Percentiles rank a stretch among this genome's conserved stretches.
Evolutionary conservation across 1,140 invertebrate genomes (phyloP).

Genomic region (Venustaconcha ellipsiformis): DNA sequence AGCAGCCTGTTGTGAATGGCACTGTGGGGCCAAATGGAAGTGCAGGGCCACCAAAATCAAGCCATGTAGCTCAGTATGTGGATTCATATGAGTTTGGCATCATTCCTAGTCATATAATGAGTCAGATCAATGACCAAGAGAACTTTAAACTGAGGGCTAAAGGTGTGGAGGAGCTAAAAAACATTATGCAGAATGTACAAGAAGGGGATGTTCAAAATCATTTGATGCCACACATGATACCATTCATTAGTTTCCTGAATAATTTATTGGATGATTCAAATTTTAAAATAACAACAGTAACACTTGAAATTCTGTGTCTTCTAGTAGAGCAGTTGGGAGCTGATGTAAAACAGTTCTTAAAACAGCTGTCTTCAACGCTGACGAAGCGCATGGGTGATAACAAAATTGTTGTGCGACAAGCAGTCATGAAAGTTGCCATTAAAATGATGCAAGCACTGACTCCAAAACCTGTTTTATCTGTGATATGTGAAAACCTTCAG

Average conservation of each 20-base stretch:
- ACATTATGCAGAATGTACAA: slow-evolving; percentile 52
- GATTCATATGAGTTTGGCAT: slow-evolving; percentile 65
- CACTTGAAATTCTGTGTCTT: slow-evolving; percentile 72
- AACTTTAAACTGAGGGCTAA: slow-evolving; percentile 64
- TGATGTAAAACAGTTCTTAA: slow-evolving; percentile 63
- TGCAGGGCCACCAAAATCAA: slow-evolving; percentile 24
- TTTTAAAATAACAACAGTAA: slow-evolving; percentile 74
- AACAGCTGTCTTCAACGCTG: slow-evolving; percentile 68
- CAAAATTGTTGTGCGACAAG: slow-evolving; percentile 69
- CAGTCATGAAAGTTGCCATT: slow-evolving; percentile 73
- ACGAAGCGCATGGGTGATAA: slow-evolving; percentile 75
- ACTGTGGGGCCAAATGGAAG: slow-evolving; percentile 29
- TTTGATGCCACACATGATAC: slow-evolving; percentile 75
- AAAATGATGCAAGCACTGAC: slow-evolving; percentile 76
- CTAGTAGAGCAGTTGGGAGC: slow-evolving; percentile 64
- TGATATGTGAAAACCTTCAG: slow-evolving; percentile 74
- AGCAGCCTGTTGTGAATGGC: slow-evolving; percentile 36
- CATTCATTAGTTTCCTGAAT: slow-evolving; percentile 75
- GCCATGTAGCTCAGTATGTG: slow-evolving; percentile 42
- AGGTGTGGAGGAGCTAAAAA: slow-evolving; percentile 66
- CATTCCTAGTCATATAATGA: slow-evolving; percentile 66
- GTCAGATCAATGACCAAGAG: slow-evolving; percentile 65
- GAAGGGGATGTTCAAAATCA: slow-evolving; percentile 48
- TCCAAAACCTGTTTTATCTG: slow-evolving; percentile 75
- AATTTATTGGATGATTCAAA: slow-evolving; percentile 73